These are phyloP conservation scores for Nasonia longicornis DNA, from an alignment of 1,140 invertebrate species.

Conservation along the genomic window DNA sequence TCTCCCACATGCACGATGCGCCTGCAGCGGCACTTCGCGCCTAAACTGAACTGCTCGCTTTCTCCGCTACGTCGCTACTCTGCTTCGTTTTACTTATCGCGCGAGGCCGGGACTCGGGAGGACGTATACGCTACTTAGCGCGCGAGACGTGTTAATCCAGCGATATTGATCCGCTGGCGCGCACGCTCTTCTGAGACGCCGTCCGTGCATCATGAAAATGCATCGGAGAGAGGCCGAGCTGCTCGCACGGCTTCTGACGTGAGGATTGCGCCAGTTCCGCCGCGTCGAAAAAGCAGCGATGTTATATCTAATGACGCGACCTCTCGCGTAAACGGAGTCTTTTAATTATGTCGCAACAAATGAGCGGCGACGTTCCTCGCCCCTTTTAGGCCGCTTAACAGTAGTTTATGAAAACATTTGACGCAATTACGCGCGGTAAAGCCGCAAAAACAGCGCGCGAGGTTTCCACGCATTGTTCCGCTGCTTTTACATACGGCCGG, in stretches of 20 bases:
- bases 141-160: slow-evolving; percentile 57
- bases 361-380: no score
- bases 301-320: no score
- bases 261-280: background rate
- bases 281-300: no score
- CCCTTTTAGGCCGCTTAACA: no score
- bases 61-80: background rate
- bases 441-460: background rate
- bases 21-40: slow-evolving; percentile 48
- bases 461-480: background rate
- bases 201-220: background rate
- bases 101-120: slow-evolving; percentile 9
- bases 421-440: background rate
- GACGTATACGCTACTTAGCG: slow-evolving; percentile 48
- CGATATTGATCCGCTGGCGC: slow-evolving; percentile 44
- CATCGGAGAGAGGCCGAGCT: background rate
- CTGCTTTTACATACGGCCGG: background rate
- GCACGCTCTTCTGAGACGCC: no score
- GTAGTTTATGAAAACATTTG: background rate
- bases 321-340: no score
- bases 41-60: slow-evolving; percentile 47
- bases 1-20: slow-evolving; percentile 49
- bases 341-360: no score
- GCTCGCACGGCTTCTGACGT: background rate
- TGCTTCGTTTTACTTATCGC: slow-evolving; percentile 48